phyloP scores from a whole-genome alignment of 2,797 vertebrate species.

The Oceanodroma leucorhoa region DNA sequence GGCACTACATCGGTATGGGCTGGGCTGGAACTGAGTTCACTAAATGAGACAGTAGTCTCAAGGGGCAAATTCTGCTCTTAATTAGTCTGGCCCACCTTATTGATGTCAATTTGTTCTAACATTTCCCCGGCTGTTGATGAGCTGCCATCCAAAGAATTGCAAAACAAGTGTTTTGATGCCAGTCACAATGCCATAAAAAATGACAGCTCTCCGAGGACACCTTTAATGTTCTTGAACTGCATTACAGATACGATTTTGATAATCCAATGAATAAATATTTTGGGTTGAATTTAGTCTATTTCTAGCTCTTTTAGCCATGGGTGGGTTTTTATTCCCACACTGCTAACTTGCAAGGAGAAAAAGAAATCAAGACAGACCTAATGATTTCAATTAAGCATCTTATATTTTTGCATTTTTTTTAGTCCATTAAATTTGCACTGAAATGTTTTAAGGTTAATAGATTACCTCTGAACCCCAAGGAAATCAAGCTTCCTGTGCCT shows the following conservation, averaged over 20 bases:
- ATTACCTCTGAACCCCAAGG: slow-evolving; percentile 69
- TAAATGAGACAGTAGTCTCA: neutral
- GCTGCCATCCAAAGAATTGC: neutral
- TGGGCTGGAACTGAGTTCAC: neutral
- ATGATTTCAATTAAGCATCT: slow-evolving; percentile 66
- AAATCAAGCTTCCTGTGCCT: slow-evolving; percentile 58
- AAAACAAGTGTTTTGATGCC: neutral
- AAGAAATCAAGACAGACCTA: slow-evolving; percentile 45
- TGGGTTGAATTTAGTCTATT: neutral
- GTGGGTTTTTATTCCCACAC: neutral
- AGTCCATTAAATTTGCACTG: slow-evolving; percentile 51
- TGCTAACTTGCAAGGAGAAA: slow-evolving; percentile 1
- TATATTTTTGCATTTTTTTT: slow-evolving; percentile 10
- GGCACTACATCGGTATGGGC: accelerated
- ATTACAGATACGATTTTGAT: neutral
- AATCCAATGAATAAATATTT: neutral
- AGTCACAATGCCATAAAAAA: slow-evolving; percentile 11
- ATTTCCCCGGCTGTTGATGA: neutral
- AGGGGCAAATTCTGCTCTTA: neutral
- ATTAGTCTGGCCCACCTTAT: neutral
- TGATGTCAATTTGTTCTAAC: neutral
- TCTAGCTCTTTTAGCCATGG: neutral
- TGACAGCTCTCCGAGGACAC: slow-evolving; percentile 1
- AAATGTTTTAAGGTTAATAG: slow-evolving; percentile 72
- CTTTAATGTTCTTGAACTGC: slow-evolving; percentile 20